Evolutionary conservation across 1,140 invertebrate genomes (phyloP).

Genomic region (Thereuonema tuberculata): DNA sequence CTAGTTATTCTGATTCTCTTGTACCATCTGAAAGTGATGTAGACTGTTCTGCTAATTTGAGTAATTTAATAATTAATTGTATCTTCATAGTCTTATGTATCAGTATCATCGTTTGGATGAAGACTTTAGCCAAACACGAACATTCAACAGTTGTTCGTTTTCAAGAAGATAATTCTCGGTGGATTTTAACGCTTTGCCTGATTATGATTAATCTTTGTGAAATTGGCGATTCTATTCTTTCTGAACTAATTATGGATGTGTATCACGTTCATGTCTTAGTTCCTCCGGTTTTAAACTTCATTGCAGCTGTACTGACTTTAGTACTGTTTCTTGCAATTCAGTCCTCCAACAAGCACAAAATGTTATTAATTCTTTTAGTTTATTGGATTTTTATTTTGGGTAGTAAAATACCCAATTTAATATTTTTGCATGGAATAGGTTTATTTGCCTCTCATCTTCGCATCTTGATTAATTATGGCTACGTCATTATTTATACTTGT

Average conservation of each 20-base stretch:
- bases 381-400: constrained; percentile 16
- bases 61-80: no score
- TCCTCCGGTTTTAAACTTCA: constrained; percentile 3
- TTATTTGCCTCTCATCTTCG: constrained; percentile 13
- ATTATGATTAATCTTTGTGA: constrained; percentile 13
- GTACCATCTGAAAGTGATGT: no score
- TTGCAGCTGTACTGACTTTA: constrained; percentile 10
- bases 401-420: constrained; percentile 14
- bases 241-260: constrained; percentile 4
- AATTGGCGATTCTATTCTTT: constrained; percentile 16
- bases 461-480: constrained; percentile 13
- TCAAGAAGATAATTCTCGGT: constrained; percentile 16
- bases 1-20: no score
- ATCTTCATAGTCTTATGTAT: no score
- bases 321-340: constrained; percentile 16
- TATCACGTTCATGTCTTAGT: constrained; percentile 12
- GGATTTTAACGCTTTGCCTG: constrained; percentile 14
- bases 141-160: no score
- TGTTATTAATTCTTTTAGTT: constrained; percentile 12
- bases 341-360: constrained; percentile 11
- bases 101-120: no score
- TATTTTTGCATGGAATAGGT: constrained; percentile 13
- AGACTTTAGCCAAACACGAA: no score
- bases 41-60: no score
- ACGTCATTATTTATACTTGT: constrained; percentile 11